Evolutionary conservation across 2,113 vertebrate species (phyloP).

Genomic region (Nothocercus julius): DNA sequence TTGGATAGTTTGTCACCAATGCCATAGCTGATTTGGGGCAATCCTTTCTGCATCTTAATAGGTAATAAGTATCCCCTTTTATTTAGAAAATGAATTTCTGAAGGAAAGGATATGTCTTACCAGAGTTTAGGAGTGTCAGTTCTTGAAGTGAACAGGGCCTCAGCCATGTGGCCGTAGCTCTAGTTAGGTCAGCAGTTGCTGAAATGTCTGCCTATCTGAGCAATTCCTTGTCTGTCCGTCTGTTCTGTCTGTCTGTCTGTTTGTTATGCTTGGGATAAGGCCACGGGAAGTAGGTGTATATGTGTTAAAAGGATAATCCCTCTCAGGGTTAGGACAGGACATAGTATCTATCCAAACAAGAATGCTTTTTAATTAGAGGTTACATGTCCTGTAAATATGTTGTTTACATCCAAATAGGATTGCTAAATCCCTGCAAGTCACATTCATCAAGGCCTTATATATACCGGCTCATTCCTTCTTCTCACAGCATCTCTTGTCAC

Average conservation of each 20-base stretch:
- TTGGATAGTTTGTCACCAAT: neutral
- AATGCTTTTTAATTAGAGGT: neutral
- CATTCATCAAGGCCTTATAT: neutral
- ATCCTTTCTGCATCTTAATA: neutral
- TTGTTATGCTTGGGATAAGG: neutral
- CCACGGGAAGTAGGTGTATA: accelerated
- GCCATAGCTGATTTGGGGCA: neutral
- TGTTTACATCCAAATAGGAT: neutral
- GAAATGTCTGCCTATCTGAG: neutral
- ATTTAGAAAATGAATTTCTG: neutral
- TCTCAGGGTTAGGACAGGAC: accelerated
- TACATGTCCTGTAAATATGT: neutral
- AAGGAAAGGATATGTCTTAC: neutral
- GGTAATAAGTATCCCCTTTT: neutral
- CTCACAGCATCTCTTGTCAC: neutral
- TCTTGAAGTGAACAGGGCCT: neutral
- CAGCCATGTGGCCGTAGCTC: neutral
- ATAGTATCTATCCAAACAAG: neutral
- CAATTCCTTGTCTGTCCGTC: no score
- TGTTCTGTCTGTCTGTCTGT: no score
- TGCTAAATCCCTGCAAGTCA: neutral
- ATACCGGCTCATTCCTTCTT: neutral
- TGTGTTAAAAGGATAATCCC: neutral
- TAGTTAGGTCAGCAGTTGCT: neutral
- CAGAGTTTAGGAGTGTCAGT: accelerated